Conservation (phyloP, 2,888 invertebrate species). For the Cordilura impudica region DNA sequence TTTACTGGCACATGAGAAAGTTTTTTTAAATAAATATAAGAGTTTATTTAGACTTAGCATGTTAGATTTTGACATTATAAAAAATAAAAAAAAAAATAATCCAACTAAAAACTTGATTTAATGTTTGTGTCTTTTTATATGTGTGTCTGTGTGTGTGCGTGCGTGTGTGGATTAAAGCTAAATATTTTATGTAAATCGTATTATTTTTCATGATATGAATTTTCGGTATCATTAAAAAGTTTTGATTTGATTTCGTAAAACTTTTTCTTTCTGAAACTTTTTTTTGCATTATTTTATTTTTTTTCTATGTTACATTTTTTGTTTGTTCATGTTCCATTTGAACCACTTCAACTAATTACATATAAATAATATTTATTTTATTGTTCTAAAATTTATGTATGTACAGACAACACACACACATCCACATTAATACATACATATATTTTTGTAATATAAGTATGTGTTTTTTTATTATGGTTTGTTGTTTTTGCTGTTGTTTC, state of each 20-base stretch:
- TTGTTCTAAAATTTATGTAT: conserved; percentile 31
- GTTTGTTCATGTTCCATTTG: conserved; percentile 31
- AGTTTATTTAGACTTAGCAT: too few species aligned
- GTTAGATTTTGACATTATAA: too few species aligned
- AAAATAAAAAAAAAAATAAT: too few species aligned
- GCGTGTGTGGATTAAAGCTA: too few species aligned
- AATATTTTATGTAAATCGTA: not conserved
- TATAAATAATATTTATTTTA: conserved; percentile 39
- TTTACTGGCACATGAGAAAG: not conserved
- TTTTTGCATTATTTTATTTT: conserved; percentile 5
- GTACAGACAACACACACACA: not conserved
- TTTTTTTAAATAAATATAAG: not conserved
- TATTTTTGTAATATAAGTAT: conserved; percentile 7
- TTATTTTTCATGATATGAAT: not conserved
- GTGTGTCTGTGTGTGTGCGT: not conserved
- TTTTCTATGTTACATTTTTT: conserved; percentile 29
- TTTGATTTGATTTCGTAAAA: not conserved
- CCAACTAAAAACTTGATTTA: not conserved
- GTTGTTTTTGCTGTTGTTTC: conserved; percentile 35
- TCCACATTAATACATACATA: not conserved
- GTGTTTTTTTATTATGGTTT: conserved; percentile 23
- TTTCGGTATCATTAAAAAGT: not conserved
- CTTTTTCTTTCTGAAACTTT: not conserved
- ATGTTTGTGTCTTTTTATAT: not conserved
- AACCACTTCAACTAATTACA: conserved; percentile 56